Base-by-base conservation (phyloP, 2,113 vertebrate genomes). In the Chaenocephalus aceratus region DNA sequence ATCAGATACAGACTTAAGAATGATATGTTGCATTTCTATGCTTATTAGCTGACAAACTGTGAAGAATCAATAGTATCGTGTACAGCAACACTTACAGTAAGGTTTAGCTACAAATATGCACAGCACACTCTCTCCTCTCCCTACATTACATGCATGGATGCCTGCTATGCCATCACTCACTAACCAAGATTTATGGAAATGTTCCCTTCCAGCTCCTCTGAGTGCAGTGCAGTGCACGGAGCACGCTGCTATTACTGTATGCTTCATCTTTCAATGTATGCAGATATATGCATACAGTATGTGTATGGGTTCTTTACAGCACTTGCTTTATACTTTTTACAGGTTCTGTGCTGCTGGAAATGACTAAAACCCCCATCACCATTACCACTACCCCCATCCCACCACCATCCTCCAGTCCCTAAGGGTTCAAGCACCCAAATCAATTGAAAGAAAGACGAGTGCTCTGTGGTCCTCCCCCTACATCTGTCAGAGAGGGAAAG, bases 371-470 rank as follows among this genome's bases (percentile, higher is more conserved):
- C 89, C 75, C 81, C 79, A 89, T 80, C 61, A 74, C 79, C 70
- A 80, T 88, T 86, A 80, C 72, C 68, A 26, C 78, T 76, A 75
- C 84, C 87, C 71, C 82, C 85, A 85, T 75, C 88, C 72, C 62
- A 83, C 76, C 84, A 77, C 77, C 86, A 83, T 78, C 88, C 80
- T 82, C 73, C 66, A 77, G 83, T 94, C 94, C 90, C 92, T 80
- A 72, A 93, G 94, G 92, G 92, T 92, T 93, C 91, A 84, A 93
- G 91, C 93, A 94, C 89, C 91, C 91, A 89, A 95, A 95, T 95
- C 95, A 96, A 95, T 96, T 87, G 92, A 93, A 93, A 94, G 93
- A 95, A 95, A 94, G 92, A 90, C 83, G 88, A 94, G 91, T 90
- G 91, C 88, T 88, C 69, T 81, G 85, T 82, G 92, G 89, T 90